These are phyloP conservation scores for Vombatus ursinus DNA, from an alignment of 2,113 vertebrate species.

Conservation along the genomic window DNA sequence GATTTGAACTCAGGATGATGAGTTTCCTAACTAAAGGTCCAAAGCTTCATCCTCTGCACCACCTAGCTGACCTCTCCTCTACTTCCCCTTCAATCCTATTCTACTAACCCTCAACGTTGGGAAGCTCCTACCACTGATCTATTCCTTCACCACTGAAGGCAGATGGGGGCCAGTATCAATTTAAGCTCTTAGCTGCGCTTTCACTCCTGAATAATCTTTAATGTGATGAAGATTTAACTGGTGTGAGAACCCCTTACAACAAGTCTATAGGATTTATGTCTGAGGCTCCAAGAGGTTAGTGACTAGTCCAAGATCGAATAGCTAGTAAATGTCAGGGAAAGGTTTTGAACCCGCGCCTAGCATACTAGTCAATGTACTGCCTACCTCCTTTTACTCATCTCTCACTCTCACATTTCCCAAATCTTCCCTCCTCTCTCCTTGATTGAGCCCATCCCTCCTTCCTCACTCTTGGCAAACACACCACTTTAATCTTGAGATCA, in stretches of 20 bases:
- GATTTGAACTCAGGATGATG: not conserved
- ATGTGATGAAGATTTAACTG: not conserved
- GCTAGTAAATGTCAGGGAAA: no score
- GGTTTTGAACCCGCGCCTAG: no score
- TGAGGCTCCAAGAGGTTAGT: not conserved
- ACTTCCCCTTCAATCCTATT: no score
- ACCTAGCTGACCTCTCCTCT: not conserved
- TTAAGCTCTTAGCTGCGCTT: not conserved
- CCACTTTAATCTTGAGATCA: not conserved
- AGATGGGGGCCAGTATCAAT: not conserved
- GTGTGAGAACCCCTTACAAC: not conserved
- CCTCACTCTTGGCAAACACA: not conserved
- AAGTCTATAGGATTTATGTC: not conserved
- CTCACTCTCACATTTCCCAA: not conserved
- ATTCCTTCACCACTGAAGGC: not conserved
- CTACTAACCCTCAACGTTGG: no score
- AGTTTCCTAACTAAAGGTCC: not conserved
- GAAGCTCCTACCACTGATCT: no score
- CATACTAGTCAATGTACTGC: no score
- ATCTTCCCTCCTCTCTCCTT: not conserved
- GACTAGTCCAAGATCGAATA: no score
- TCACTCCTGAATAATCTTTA: not conserved
- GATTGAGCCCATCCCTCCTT: not conserved
- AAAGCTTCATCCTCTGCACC: no score
- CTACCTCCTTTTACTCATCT: not conserved